Evolutionary conservation across 2,797 vertebrate species (phyloP).

Genomic region (Notolepis coatsorum): DNA sequence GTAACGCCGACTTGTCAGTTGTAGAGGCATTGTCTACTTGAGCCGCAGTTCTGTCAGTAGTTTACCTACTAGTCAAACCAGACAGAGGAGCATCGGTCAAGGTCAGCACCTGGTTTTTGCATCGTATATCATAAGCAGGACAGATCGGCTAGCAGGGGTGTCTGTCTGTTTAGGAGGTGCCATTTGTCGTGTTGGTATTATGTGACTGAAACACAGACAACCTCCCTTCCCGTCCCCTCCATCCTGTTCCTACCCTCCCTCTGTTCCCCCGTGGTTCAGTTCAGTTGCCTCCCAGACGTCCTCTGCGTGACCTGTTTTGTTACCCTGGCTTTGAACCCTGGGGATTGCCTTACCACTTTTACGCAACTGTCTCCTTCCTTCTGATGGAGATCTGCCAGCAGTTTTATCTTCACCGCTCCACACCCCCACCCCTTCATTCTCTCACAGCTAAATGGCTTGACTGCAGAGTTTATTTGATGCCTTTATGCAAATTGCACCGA

Average conservation of each 20-base stretch:
- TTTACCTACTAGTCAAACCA: slow-evolving; percentile 12
- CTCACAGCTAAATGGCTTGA: slow-evolving; percentile 21
- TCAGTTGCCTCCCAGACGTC: slow-evolving; percentile 57
- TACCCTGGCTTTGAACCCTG: slow-evolving; percentile 62
- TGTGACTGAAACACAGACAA: slow-evolving; percentile 46
- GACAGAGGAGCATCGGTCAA: slow-evolving; percentile 2
- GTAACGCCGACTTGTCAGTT: slow-evolving; percentile 1
- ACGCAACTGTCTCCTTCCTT: slow-evolving; percentile 30
- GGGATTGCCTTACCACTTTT: slow-evolving; percentile 57
- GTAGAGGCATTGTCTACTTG: not conserved
- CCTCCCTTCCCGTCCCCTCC: slow-evolving; percentile 28
- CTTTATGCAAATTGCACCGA: slow-evolving; percentile 49
- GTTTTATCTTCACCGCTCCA: slow-evolving; percentile 28
- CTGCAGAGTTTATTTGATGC: slow-evolving; percentile 51
- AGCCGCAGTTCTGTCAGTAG: slow-evolving; percentile 7
- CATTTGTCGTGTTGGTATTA: slow-evolving; percentile 47
- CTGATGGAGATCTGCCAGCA: slow-evolving; percentile 36
- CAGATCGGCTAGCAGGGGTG: slow-evolving; percentile 21
- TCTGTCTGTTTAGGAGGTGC: slow-evolving; percentile 29
- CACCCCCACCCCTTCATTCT: not conserved
- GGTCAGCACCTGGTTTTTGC: slow-evolving; percentile 16
- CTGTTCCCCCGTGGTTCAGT: slow-evolving; percentile 50
- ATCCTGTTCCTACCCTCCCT: slow-evolving; percentile 32
- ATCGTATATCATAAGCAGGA: slow-evolving; percentile 10
- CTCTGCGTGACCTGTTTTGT: slow-evolving; percentile 49